Evolutionary conservation across 1,140 invertebrate genomes (phyloP), one percentile per base, ranked within the genome.

Genomic region (Glossosoma conforme): DNA sequence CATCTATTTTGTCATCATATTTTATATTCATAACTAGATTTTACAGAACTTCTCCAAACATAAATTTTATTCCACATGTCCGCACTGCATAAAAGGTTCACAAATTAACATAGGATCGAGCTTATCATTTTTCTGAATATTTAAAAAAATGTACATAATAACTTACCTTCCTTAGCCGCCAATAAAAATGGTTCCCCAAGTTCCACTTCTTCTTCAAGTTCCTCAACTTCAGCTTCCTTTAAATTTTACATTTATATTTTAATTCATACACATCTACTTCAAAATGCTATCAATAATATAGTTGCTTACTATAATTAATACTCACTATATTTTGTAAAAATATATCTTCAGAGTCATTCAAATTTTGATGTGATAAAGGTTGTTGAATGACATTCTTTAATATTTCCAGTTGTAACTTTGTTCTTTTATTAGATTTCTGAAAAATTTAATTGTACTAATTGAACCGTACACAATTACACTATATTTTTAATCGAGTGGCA

Each of bases 181-280:
- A n/a, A n/a, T n/a, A n/a, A n/a, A n/a, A n/a, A n/a, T n/a, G 52
- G 47, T 44, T 58, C 56, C 38, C 43, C 38, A 22, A 48, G 18
- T 44, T 58, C 56, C 36, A 58, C 56, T 44, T 58, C 56, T 48
- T 58, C 56, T 52, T 58, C 56, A n/a, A 58, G 40, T 33, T 58
- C 56, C 32, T 58, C 52, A 38, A 58, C 32, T 48, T 58, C 56
- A 9, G 48, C 48, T 48, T 58, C 56, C 56, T 58, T 15, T 18
- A 52, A 52, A 17, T 24, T 18, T 18, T 17, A 9, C 15, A 17
- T 36, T 14, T 41, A 8, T 10, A 25, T 25, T 25, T 44, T 25
- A 44, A 25, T 44, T 44, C 6, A 25, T 25, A n/a, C 18, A 40
- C 15, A 9, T 40, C 13, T 14, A 28, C 3, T 44, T 3, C 20